Base-by-base conservation (phyloP, 2,888 invertebrate genomes). In the Smittia aterrima region DNA sequence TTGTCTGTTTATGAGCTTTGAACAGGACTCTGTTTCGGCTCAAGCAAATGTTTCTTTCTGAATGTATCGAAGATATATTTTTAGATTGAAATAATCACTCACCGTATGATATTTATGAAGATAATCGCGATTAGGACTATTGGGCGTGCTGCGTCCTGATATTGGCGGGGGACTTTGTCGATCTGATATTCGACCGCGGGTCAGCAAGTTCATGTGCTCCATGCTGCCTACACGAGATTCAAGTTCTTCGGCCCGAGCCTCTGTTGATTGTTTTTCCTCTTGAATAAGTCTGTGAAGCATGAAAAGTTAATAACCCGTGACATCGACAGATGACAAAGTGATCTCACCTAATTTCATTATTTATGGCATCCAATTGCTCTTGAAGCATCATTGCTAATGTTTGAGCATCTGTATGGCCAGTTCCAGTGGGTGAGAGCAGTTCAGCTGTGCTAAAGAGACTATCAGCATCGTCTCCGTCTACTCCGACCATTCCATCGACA, bases 351-450 rank as follows among this genome's bases (percentile, higher is more conserved):
- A 99, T 99, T 87, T 99, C 99, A 79, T 98, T 98, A 85, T 99
- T 99, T 83, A 99, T 99, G 80, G 98, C 99, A 86, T 99, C 98
- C 77, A 99, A 86, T 84, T 99, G 98, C 80, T 99, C 98, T 83
- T 99, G 99, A 78, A 99, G 87, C 96, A 99, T 98, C 82, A 98
- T 90, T 66, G 99, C 99, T 77, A 99, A 85, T 0, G 98, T 96
- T 80, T 98, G 98, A 66, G 99, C 98, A 84, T 99, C 98, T 1
- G 95, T 93, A 81, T 90, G 90, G 0, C 90, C 87, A 0, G 85
- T 85, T 22, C 74, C 74, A 2, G 58, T 84, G 0, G 91, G 91
- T 54, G 90, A 91, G 79, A 90, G 86, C 78, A 90, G 88, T 78
- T 91, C 91, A 9, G 88, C 88, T 22, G 89, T 86, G 78, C 89